These are phyloP conservation scores for Cossypha dichroa DNA, from an alignment of 2,797 vertebrate species.

Conservation along the genomic window DNA sequence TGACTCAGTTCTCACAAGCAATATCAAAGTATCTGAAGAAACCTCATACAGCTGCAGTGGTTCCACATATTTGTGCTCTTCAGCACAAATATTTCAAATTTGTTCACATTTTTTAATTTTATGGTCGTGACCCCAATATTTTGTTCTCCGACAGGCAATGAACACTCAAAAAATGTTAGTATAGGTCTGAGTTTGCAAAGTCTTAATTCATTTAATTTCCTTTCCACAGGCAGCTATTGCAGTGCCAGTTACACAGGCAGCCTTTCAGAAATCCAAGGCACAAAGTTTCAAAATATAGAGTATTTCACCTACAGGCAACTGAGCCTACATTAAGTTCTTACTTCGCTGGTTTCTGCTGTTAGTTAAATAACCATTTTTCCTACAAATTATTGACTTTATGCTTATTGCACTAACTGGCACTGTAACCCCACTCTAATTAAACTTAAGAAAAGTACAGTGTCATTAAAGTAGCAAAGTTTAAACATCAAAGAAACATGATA, in stretches of 20 bases:
- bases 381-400: neutral
- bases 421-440: neutral
- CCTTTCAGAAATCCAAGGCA: neutral
- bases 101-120: neutral
- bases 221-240: neutral
- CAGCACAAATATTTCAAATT: neutral
- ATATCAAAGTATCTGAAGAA: neutral
- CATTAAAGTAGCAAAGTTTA: neutral
- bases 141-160: neutral
- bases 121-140: rapidly evolving
- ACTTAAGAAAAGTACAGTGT: neutral
- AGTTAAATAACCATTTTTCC: neutral
- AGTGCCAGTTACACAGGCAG: neutral
- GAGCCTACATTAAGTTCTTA: neutral
- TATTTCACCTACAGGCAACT: neutral
- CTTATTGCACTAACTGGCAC: neutral
- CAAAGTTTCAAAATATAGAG: neutral
- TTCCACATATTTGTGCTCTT: neutral
- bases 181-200: neutral
- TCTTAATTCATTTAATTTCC: neutral
- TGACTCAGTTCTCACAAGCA: neutral
- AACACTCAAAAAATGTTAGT: neutral
- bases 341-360: neutral
- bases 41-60: rapidly evolving
- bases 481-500: neutral